These are phyloP conservation scores for Hydropsyche tenuis DNA, from an alignment of 1,140 invertebrate genomes.

Conservation along the genomic window DNA sequence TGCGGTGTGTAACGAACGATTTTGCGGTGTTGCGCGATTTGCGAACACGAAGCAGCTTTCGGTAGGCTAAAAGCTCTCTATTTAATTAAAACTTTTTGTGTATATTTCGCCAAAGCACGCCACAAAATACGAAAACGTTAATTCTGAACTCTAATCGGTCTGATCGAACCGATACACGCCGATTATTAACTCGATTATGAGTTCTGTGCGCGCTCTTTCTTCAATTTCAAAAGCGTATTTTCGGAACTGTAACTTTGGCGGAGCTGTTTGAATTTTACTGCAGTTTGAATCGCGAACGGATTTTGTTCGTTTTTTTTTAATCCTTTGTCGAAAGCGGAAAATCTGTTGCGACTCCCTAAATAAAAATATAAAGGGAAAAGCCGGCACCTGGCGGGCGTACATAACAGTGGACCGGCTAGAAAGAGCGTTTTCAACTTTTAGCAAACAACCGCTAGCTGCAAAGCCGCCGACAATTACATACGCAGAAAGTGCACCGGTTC, in stretches of 20 bases:
- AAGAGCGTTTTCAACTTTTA: background rate
- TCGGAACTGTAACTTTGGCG: too few species aligned
- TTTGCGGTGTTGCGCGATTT: constrained; percentile 20
- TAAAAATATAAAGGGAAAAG: background rate
- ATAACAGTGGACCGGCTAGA: background rate
- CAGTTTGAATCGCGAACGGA: too few species aligned
- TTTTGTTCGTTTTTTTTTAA: background rate
- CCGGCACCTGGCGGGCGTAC: background rate
- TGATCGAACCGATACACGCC: background rate
- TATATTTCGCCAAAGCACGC: background rate
- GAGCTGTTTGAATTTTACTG: too few species aligned
- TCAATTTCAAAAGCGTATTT: too few species aligned
- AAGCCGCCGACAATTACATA: background rate
- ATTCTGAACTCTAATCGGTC: constrained; percentile 1
- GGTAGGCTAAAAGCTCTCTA: background rate
- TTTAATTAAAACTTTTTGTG: constrained; percentile 27
- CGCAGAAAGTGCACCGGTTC: constrained; percentile 4
- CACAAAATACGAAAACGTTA: constrained; percentile 8
- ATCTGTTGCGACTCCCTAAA: background rate
- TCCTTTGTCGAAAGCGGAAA: background rate
- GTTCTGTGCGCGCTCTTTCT: too few species aligned
- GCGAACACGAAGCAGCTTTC: constrained; percentile 4
- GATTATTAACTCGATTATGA: too few species aligned
- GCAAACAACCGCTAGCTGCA: constrained; percentile 3
- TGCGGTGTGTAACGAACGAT: constrained; percentile 19